Base-by-base conservation (phyloP, 2,888 invertebrate genomes). In the Acanthosepion pharaonis region DNA sequence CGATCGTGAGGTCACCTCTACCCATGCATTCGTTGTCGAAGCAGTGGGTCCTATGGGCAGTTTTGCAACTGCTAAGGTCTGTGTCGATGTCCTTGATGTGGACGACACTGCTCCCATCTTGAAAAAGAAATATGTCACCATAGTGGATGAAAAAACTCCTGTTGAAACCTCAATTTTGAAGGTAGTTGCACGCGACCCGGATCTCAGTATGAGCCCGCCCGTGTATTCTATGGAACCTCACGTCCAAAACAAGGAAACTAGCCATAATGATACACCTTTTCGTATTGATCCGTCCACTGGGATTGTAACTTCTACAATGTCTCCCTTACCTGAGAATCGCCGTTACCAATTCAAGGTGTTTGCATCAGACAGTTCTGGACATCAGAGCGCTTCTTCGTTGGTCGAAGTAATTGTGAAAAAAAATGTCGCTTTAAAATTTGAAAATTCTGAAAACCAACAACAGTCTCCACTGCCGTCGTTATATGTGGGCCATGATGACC, bases 221-320 rank as follows among this genome's bases (percentile, higher is more conserved):
- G 78, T 78, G n/a, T 78, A 78, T 78, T 33, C 78, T n/a, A 78
- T 78, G 78, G 78, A 78, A n/a, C 28, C n/a, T 20, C 93, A 53
- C 28, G 18, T 48, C 15, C 23, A 53, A 53, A 93, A 9, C 53
- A 49, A n/a, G 23, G 93, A 51, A n/a, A 93, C 28, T n/a, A 18
- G 42, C 49, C 49, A 92, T 28, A 1, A 28, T 28, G n/a, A 15
- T n/a, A 93, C n/a, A 18, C 93, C 49, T n/a, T 93, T 93, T 51
- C 51, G 20, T 28, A 93, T 93, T 18, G 53, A 93, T 93, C 93
- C 93, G 93, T 93, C 93, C 93, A 51, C n/a, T 51, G 93, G 93
- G 3, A 53, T 93, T 93, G 23, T 93, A 53, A 53, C 28, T 51
- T n/a, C 49, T 23, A 93, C 28, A 51, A 93, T 53, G 93, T 51